Conservation (phyloP, 2,888 invertebrate species). For the Chironomus tentans region DNA sequence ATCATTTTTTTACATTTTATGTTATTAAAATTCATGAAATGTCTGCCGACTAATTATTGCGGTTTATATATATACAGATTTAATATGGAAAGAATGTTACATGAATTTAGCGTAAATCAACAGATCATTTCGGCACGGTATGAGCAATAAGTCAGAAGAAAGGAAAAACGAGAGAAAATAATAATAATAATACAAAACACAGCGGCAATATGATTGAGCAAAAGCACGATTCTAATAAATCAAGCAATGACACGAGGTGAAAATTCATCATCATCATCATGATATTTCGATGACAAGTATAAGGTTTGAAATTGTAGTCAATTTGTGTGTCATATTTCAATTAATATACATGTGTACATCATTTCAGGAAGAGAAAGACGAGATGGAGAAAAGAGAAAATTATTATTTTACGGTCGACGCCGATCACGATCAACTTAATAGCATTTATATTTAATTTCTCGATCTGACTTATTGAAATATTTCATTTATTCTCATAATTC, state of each 20-base stretch:
- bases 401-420: constrained; percentile 3
- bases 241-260: neutral
- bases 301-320: constrained; percentile 2
- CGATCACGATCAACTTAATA: neutral
- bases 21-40: constrained; percentile 7
- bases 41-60: neutral
- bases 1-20: neutral
- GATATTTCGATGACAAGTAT: neutral
- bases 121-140: neutral
- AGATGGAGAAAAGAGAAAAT: neutral
- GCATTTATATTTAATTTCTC: neutral
- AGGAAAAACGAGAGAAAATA: neutral
- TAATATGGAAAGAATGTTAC: neutral
- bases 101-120: neutral
- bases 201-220: neutral
- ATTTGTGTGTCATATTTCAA: constrained; percentile 24
- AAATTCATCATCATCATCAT: constrained; percentile 3
- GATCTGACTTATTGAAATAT: neutral
- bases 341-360: neutral
- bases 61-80: neutral
- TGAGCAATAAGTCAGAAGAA: neutral
- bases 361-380: neutral
- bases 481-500: neutral
- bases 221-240: constrained; percentile 10
- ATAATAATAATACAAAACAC: neutral